Conservation (phyloP, 2,797 vertebrate genomes). For the Acanthiza pusilla region DNA sequence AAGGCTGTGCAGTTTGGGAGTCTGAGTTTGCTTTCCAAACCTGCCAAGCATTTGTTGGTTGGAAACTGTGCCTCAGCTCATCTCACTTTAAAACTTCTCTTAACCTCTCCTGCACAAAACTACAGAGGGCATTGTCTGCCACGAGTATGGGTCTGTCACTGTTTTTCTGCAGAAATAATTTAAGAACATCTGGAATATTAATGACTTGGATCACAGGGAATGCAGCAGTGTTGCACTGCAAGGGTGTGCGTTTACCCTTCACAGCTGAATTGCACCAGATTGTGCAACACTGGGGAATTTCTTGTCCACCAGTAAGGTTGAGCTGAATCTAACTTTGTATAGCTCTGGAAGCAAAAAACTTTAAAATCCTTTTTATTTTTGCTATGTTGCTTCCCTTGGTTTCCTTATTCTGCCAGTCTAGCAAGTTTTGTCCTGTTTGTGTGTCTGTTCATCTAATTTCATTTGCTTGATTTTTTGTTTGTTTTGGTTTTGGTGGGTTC, state of each 20-base stretch:
- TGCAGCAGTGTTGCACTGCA: not conserved
- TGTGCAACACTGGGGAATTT: not conserved
- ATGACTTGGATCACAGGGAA: not conserved
- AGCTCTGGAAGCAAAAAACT: not conserved
- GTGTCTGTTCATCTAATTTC: not conserved
- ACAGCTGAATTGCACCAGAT: not conserved
- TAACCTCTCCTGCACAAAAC: not conserved
- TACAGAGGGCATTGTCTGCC: not conserved
- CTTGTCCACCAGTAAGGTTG: not conserved
- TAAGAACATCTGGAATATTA: not conserved
- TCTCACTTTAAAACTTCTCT: not conserved
- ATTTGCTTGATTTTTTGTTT: not conserved
- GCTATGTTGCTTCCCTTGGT: not conserved
- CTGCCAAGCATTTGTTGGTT: not conserved
- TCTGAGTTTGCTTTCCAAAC: not conserved
- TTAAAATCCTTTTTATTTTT: not conserved
- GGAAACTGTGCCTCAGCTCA: not conserved
- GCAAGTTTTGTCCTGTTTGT: not conserved
- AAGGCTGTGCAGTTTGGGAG: too few species aligned
- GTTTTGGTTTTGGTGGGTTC: not conserved
- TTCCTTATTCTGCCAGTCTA: not conserved
- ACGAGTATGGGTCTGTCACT: accelerated
- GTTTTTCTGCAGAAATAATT: not conserved
- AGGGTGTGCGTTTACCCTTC: not conserved
- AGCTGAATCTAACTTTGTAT: not conserved